Evolutionary conservation across 2,797 vertebrate genomes (phyloP).

Genomic region (Melanotaenia maccullochi): DNA sequence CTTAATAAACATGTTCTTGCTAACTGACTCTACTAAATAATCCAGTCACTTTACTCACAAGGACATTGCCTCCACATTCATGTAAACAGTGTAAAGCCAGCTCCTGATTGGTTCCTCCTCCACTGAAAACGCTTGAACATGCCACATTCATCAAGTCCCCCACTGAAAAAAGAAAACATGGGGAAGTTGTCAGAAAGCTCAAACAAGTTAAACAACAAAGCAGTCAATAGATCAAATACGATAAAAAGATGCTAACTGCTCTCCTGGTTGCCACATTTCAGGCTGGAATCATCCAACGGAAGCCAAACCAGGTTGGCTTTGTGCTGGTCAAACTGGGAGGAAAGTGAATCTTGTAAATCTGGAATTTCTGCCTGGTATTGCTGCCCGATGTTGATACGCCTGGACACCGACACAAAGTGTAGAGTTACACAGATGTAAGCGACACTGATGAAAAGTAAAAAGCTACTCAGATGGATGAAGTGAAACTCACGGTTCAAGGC

Average conservation of each 20-base stretch:
- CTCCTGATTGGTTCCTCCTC: slow-evolving; percentile 98
- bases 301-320: slow-evolving; percentile 91
- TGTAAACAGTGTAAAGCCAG: slow-evolving; percentile 93
- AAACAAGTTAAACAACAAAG: not conserved
- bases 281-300: slow-evolving; percentile 66
- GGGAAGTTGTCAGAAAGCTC: not conserved
- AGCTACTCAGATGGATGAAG: not conserved
- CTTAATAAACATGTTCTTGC: not conserved
- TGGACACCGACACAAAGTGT: slow-evolving; percentile 50
- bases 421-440: not conserved
- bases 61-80: slow-evolving; percentile 89
- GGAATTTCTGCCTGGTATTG: slow-evolving; percentile 91
- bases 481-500: slow-evolving; percentile 92
- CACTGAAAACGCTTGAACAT: slow-evolving; percentile 92
- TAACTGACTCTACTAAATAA: not conserved
- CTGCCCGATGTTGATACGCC: slow-evolving; percentile 91
- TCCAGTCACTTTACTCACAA: slow-evolving; percentile 84
- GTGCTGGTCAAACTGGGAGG: slow-evolving; percentile 84
- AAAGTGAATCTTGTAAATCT: slow-evolving; percentile 76
- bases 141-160: slow-evolving; percentile 90
- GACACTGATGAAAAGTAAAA: not conserved
- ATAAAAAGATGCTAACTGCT: slow-evolving; percentile 51
- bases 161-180: slow-evolving; percentile 75
- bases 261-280: slow-evolving; percentile 49
- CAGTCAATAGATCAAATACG: not conserved